Evolutionary conservation across 53 echinoderm and acorn worm species (phyloP).

Genomic region (Pentamera pediparva): DNA sequence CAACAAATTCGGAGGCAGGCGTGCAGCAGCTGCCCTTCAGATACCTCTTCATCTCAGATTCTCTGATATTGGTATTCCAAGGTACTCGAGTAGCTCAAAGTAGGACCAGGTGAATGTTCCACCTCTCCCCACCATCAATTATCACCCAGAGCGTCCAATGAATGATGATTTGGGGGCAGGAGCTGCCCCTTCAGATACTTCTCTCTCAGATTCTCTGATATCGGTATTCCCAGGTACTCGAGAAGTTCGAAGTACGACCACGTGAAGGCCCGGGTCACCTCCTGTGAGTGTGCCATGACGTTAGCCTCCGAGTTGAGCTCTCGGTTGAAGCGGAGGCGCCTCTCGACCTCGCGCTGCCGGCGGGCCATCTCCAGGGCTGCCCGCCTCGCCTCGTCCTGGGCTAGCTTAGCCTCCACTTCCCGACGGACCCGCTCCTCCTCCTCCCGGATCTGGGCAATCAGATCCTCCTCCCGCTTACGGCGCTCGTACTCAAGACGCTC

Average conservation of each 20-base stretch:
- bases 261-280: constrained; percentile 80
- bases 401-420: constrained; percentile 73
- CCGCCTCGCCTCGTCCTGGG: constrained; percentile 74
- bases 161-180: background rate
- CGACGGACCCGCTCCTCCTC: constrained; percentile 78
- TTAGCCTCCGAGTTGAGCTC: constrained; percentile 80
- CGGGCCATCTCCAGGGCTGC: constrained; percentile 66
- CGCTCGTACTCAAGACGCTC: constrained; percentile 90
- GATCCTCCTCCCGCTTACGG: constrained; percentile 63
- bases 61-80: constrained; percentile 77
- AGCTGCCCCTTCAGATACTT: constrained; percentile 49
- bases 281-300: constrained; percentile 77
- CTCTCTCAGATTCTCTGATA: constrained; percentile 69
- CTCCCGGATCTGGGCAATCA: constrained; percentile 38
- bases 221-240: constrained; percentile 78
- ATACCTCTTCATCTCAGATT: constrained; percentile 64
- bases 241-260: constrained; percentile 97
- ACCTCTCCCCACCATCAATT: no score
- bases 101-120: constrained; percentile 99
- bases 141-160: no score
- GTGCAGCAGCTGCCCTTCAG: no score
- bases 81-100: constrained; percentile 85
- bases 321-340: constrained; percentile 71
- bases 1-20: no score
- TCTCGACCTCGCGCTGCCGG: constrained; percentile 84